These are phyloP conservation scores for Drosophila biarmipes DNA, from an alignment of 1,140 invertebrate species.

Conservation along the genomic window DNA sequence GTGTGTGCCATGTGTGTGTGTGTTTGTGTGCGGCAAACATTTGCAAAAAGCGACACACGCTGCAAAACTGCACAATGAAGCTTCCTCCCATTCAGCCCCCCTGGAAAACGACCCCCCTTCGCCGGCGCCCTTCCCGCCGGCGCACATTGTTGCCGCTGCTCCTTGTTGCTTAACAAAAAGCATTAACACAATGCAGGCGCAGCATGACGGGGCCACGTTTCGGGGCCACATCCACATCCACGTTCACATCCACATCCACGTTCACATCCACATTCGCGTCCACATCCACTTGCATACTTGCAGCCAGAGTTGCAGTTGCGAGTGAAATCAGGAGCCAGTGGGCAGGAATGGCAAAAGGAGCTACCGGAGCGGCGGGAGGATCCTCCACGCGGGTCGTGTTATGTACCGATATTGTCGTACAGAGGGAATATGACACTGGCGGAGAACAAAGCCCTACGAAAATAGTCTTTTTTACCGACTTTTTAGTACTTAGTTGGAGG, in stretches of 20 bases:
- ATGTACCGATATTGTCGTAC: constrained; percentile 80
- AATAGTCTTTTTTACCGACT: constrained; percentile 2
- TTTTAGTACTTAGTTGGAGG: constrained; percentile 5
- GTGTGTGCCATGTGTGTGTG: constrained; percentile 18
- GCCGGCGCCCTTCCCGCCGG: constrained; percentile 6
- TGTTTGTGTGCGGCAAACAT: constrained; percentile 72
- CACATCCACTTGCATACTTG: constrained; percentile 21
- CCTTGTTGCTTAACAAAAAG: constrained; percentile 79
- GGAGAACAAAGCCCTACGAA: constrained; percentile 10
- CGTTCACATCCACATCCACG: constrained; percentile 5
- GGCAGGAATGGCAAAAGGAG: constrained; percentile 20
- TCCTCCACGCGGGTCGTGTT: constrained; percentile 65
- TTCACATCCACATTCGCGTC: constrained; percentile 10
- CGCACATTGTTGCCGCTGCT: constrained; percentile 39
- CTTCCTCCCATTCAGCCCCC: constrained; percentile 19
- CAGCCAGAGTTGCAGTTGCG: constrained; percentile 22
- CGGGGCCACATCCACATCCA: constrained; percentile 48
- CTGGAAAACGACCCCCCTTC: neutral
- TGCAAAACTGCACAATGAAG: constrained; percentile 78
- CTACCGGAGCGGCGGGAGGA: constrained; percentile 17
- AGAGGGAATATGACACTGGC: constrained; percentile 56
- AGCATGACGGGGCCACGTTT: constrained; percentile 72
- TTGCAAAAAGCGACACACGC: constrained; percentile 81
- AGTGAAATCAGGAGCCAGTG: constrained; percentile 35
- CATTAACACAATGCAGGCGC: constrained; percentile 82